These are phyloP conservation scores for Carassius auratus DNA, from an alignment of 2,113 vertebrate species.

Conservation along the genomic window DNA sequence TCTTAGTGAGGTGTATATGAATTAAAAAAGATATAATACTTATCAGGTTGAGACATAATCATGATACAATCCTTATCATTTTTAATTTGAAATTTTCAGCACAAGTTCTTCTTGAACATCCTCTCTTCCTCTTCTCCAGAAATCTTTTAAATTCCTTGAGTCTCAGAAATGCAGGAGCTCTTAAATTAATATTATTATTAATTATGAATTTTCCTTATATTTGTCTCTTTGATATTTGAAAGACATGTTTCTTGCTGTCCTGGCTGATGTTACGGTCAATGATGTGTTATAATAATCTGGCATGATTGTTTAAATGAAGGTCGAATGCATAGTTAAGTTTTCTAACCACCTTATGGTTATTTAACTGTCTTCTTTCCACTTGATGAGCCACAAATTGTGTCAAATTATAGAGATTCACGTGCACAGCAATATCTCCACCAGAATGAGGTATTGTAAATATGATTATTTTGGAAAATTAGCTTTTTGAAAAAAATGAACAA, in stretches of 20 bases:
- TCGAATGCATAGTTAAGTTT: not conserved
- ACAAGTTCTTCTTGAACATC: not conserved
- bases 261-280: not conserved
- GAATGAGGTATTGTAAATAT: constrained; percentile 40
- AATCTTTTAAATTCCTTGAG: constrained; percentile 17
- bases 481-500: constrained; percentile 58
- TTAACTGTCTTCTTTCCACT: not conserved
- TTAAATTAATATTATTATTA: too few species aligned
- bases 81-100: too few species aligned
- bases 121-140: constrained; percentile 30
- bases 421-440: constrained; percentile 15
- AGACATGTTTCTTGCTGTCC: not conserved
- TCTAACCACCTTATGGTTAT: not conserved
- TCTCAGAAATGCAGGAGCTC: not conserved
- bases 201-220: too few species aligned
- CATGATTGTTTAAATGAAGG: not conserved
- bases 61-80: too few species aligned
- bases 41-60: too few species aligned
- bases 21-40: not conserved
- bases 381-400: constrained; percentile 21
- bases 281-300: not conserved
- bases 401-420: not conserved
- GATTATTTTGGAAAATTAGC: constrained; percentile 60
- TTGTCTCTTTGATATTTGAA: too few species aligned
- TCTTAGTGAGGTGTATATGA: not conserved